These are phyloP conservation scores for Craterocephalus amniculus DNA, from an alignment of 2,797 vertebrate genomes.

Conservation along the genomic window DNA sequence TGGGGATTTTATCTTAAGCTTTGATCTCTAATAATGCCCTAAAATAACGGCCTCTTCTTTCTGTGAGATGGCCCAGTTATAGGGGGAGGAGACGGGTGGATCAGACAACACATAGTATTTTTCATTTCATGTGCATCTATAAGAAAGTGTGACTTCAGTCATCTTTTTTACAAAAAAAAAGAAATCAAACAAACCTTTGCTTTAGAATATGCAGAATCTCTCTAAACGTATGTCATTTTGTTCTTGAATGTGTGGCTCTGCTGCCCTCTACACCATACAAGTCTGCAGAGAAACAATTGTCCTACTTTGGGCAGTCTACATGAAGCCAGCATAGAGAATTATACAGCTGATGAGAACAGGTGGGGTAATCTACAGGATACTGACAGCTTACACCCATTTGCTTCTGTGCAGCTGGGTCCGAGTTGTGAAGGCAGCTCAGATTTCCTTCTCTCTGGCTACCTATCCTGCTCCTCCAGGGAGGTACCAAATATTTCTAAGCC, in stretches of 20 bases:
- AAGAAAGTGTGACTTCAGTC: background rate
- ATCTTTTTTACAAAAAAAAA: too few relatives aligned
- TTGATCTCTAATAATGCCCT: slow-evolving; percentile 64
- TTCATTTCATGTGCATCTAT: background rate
- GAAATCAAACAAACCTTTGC: background rate
- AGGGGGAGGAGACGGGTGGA: slow-evolving; percentile 10
- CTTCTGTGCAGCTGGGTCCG: background rate
- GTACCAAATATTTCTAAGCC: background rate
- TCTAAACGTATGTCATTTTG: background rate
- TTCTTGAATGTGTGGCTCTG: background rate
- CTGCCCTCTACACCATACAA: background rate
- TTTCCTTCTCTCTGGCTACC: background rate
- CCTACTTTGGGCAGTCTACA: background rate
- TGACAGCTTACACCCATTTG: background rate
- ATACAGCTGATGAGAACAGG: background rate
- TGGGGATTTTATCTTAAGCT: slow-evolving; percentile 48
- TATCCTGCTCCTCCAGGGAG: background rate
- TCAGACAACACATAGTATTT: background rate
- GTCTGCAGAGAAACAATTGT: background rate
- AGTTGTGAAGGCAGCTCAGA: background rate
- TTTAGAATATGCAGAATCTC: background rate
- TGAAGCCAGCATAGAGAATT: background rate
- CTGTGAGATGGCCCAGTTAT: slow-evolving; percentile 53
- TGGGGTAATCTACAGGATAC: background rate
- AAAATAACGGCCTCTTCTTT: slow-evolving; percentile 53